Evolutionary conservation across 92 coral and sea anemone species (phyloP).

Genomic region (Epizoanthus ramosus): DNA sequence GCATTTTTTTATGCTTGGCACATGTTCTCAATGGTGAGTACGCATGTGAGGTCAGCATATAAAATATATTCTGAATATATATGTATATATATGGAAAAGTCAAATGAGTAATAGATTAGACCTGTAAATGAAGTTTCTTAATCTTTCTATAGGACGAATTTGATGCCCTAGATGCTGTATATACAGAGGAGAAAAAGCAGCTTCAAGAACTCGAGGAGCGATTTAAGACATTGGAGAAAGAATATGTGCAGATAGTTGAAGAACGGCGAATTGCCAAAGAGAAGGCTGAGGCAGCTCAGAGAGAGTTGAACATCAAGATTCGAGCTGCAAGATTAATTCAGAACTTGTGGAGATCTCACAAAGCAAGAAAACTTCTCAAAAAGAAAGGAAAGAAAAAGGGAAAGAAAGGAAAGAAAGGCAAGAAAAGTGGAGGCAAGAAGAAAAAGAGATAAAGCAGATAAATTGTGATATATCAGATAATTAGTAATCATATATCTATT

Average conservation of each 20-base stretch:
- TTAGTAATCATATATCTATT: no score
- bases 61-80: no score
- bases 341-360: constrained; percentile 95
- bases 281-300: constrained; percentile 92
- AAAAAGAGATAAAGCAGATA: constrained; percentile 32
- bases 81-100: not conserved
- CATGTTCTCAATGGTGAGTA: no score
- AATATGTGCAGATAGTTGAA: constrained; percentile 83
- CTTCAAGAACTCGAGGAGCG: constrained; percentile 94
- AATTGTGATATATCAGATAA: not conserved
- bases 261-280: constrained; percentile 92
- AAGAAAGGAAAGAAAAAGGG: constrained; percentile 85
- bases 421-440: constrained; percentile 71
- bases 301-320: constrained; percentile 84
- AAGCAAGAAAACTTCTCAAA: constrained; percentile 88
- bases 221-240: constrained; percentile 88
- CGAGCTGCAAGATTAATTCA: constrained; percentile 94
- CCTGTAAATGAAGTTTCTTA: not conserved
- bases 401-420: constrained; percentile 76
- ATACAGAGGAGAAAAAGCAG: constrained; percentile 93
- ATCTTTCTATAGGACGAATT: constrained; percentile 79
- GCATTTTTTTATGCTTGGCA: no score
- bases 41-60: no score
- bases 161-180: constrained; percentile 89
- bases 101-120: not conserved